Evolutionary conservation across 2,888 invertebrate genomes (phyloP).

Genomic region (Mesodorylaimus sp.): DNA sequence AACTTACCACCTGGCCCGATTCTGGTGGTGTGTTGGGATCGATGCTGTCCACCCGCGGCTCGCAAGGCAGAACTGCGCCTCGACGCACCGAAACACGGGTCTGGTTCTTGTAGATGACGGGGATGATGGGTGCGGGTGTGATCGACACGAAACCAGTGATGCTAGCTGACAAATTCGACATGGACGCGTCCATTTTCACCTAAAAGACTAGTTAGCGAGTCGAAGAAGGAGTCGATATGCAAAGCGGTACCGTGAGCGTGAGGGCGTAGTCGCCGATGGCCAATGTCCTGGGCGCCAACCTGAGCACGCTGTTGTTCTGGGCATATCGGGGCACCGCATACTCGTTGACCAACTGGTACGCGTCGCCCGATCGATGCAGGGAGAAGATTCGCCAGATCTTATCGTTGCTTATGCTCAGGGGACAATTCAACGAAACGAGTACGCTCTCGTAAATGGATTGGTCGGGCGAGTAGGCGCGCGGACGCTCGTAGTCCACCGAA

Average conservation of each 20-base stretch:
- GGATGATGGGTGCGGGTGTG: background rate
- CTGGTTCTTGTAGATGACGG: background rate
- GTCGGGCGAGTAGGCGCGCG: background rate
- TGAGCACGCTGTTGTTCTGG: background rate
- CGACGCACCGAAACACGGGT: background rate
- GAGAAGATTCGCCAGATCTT: no score
- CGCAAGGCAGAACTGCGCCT: background rate
- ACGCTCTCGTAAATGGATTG: background rate
- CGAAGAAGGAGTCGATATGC: background rate
- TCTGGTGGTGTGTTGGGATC: background rate
- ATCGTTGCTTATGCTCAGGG: background rate
- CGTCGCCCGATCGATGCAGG: no score
- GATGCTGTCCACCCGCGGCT: background rate
- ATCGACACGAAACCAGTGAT: background rate
- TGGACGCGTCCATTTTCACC: background rate
- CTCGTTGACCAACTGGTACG: no score
- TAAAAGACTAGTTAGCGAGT: background rate
- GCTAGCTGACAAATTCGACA: background rate
- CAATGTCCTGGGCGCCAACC: background rate
- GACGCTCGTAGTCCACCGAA: background rate
- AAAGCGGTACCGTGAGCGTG: background rate
- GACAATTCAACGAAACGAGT: background rate
- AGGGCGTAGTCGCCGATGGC: background rate
- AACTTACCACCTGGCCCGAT: background rate
- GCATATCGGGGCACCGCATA: background rate